Evolutionary conservation across 2,888 invertebrate genomes (phyloP), one percentile per base, ranked within the genome.

Genomic region (Hemicrepidius hirtus): DNA sequence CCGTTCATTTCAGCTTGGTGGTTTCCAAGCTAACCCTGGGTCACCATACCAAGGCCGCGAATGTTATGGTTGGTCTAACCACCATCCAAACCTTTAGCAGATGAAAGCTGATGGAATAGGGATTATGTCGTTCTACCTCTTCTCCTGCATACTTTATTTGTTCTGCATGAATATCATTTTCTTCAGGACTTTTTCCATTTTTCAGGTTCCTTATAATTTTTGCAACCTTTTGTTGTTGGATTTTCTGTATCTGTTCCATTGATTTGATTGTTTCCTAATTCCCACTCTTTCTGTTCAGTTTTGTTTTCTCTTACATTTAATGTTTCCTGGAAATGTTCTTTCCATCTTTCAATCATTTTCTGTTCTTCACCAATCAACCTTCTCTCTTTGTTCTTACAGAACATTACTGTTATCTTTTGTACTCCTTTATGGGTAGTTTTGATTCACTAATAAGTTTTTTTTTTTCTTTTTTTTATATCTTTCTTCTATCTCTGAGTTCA

Each of bases 401-500:
- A 53, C 13, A 53, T n/a, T 20, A 20, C 5, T 9, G 20, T 10
- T 20, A 3, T 1, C 28, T 21, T 53, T 53, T n/a, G 53, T 1
- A 6, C 12, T 53, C 53, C 28, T 20, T 3, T 50, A 7, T 13
- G 7, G 24, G 32, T 32, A 13, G 6, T 28, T n/a, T 53, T 28
- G n/a, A 53, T 24, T 53, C 16, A 24, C 32, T 53, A 1, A n/a
- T 53, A 53, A 46, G 16, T 53, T 53, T 28, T 13, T 53, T 53
- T 13, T 13, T 21, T 1, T 13, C 6, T 53, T 28, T 28, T 13
- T 53, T 53, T 28, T 53, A 28, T 32, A 28, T 32, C 53, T 13
- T 53, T 53, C n/a, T 53, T 53, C 53, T 53, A 53, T 21, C 49
- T 53, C 20, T 32, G 13, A 28, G n/a, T 28, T 53, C 53, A 28